Base-by-base conservation (phyloP, 2,888 invertebrate genomes). In the Cataglyphis cursor region DNA sequence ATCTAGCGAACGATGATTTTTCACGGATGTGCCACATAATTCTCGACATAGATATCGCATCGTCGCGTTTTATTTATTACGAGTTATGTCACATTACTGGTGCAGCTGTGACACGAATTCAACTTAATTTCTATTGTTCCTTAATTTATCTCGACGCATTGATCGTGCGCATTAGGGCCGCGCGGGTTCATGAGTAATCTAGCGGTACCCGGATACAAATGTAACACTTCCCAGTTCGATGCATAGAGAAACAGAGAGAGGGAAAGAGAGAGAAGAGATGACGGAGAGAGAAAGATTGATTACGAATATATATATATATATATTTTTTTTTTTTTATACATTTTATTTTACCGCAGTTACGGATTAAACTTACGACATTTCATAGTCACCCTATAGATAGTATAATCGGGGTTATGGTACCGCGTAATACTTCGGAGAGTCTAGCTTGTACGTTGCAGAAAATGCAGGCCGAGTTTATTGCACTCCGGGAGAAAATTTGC, bases 381-480 rank as follows among this genome's bases (percentile, higher is more conserved):
- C 62, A 66, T 59, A 66, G 83, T 72, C 86, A 86, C 81, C 82
- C 85, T 74, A 54, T 89, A 84, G 83, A 89, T 70, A 75, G 81
- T 81, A 87, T 87, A 90, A 92, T 91, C 86, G 90, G 86, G 90
- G 90, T 92, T 91, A 91, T 91, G 86, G 89, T 91, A 91, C 92
- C 91, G 90, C 81, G 92, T 87, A 90, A 91, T 90, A 92, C 91
- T 92, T 92, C 82, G 89, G 86, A 54, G 64, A 48, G 66, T 81
- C 85, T 83, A 87, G 85, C 54, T 24, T 80, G 70, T 62, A 74
- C 84, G 84, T 24, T 38, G 54, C 82, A 76, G 84, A 84, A 87
- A 85, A 85, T 73, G 65, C 82, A 68, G 84, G 75, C 81, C 83
- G 65, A 81, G 83, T 62, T 81, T 82, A 82, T 84, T 82, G 72